These are phyloP conservation scores for Caenorhabditis afra DNA, from an alignment of 2,888 invertebrate species.

Conservation along the genomic window DNA sequence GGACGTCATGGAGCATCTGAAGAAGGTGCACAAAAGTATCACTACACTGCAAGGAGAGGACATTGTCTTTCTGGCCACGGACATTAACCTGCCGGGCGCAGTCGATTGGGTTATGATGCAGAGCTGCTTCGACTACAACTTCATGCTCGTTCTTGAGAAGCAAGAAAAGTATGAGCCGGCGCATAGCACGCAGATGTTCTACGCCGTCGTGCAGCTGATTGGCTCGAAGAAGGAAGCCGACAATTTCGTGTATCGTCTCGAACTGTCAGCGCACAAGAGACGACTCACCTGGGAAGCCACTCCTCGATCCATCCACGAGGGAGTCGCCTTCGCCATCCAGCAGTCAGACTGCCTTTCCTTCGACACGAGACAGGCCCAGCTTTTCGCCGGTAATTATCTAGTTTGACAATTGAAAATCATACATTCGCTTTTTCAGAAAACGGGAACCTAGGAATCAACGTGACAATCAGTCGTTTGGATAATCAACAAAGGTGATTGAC, in stretches of 20 bases:
- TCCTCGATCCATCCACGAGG: constrained; percentile 98
- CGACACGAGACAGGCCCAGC: constrained; percentile 96
- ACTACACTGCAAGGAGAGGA: constrained; percentile 99
- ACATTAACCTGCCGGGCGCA: constrained; percentile 95
- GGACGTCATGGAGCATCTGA: constrained; percentile 98
- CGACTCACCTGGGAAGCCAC: constrained; percentile 99
- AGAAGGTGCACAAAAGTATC: constrained; percentile 93
- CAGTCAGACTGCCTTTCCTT: constrained; percentile 99
- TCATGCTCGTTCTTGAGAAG: constrained; percentile 93
- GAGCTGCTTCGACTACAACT: constrained; percentile 98
- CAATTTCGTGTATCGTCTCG: constrained; percentile 97
- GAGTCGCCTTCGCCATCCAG: constrained; percentile 94
- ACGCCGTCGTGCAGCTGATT: constrained; percentile 97
- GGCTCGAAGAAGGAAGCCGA: constrained; percentile 99
- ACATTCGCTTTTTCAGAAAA: constrained; percentile 85
- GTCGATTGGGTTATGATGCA: constrained; percentile 92
- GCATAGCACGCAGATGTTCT: constrained; percentile 83
- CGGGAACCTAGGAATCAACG: constrained; percentile 98
- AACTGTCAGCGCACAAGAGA: constrained; percentile 93
- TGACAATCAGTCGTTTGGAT: constrained; percentile 89
- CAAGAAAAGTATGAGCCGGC: constrained; percentile 92
- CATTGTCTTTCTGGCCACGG: constrained; percentile 98
- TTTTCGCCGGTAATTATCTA: constrained; percentile 86
- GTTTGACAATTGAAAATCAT: background rate
- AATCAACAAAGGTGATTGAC: constrained; percentile 12